These are phyloP conservation scores for Ascaphus truei DNA, from an alignment of 2,113 vertebrate species.

Conservation along the genomic window DNA sequence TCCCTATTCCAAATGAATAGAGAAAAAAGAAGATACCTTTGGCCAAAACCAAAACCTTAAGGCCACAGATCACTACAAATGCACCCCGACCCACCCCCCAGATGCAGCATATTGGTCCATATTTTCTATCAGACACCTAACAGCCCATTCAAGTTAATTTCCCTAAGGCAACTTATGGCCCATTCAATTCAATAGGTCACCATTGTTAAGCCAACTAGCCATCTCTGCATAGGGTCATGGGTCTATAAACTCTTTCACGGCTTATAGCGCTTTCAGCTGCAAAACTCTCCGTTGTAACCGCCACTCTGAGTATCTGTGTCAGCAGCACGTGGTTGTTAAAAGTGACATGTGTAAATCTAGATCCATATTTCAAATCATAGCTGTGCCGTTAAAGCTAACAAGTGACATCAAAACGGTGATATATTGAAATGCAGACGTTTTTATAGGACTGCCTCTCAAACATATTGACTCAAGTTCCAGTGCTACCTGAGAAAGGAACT, in stretches of 20 bases:
- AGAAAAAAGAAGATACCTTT: too few relatives aligned
- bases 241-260: neutral
- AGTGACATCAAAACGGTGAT: neutral
- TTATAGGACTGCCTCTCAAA: neutral
- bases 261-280: neutral
- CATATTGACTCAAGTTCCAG: too few relatives aligned
- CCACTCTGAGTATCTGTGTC: neutral
- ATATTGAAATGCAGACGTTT: neutral
- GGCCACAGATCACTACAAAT: too few relatives aligned
- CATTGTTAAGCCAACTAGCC: neutral
- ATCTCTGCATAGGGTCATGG: neutral
- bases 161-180: too few relatives aligned
- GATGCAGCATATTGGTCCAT: too few relatives aligned
- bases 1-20: too few relatives aligned
- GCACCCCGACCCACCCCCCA: too few relatives aligned
- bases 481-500: neutral
- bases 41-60: too few relatives aligned
- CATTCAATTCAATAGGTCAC: too few relatives aligned
- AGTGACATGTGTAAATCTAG: constrained; percentile 7
- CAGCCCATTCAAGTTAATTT: too few relatives aligned
- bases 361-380: neutral
- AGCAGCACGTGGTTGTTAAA: neutral
- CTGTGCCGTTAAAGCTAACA: neutral
- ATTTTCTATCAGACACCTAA: too few relatives aligned
- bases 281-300: neutral